These are phyloP conservation scores for Drosophila pseudoananassae DNA, from an alignment of 1,140 invertebrate genomes.

Conservation along the genomic window DNA sequence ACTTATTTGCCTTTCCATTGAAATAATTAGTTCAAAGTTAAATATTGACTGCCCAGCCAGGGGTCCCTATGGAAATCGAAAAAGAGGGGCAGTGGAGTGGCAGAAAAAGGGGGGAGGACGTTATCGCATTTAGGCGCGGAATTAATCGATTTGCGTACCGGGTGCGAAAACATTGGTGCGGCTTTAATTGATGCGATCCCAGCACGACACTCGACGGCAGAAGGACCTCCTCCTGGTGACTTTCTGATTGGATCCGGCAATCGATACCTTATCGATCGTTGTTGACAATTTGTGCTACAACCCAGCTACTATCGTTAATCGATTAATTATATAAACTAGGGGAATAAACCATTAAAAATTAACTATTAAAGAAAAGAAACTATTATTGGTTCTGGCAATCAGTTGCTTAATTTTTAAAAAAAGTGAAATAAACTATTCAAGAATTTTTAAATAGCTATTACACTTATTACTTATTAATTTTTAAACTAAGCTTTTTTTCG, in stretches of 20 bases:
- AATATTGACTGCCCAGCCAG: constrained; percentile 67
- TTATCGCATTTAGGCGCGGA: constrained; percentile 78
- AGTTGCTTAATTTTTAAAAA: no score
- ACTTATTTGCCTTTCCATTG: constrained; percentile 83
- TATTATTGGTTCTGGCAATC: not conserved
- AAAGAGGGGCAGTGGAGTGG: not conserved
- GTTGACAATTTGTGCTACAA: constrained; percentile 57
- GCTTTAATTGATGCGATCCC: constrained; percentile 75
- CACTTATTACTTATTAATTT: not conserved
- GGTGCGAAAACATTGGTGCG: constrained; percentile 84
- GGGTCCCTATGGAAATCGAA: constrained; percentile 4
- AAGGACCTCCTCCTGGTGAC: not conserved
- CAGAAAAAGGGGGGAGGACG: not conserved
- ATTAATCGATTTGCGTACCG: constrained; percentile 82
- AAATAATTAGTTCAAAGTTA: constrained; percentile 84
- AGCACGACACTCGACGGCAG: constrained; percentile 55
- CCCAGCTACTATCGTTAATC: constrained; percentile 24
- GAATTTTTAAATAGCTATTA: no score
- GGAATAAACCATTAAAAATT: not conserved
- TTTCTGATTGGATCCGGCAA: constrained; percentile 8
- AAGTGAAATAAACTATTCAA: no score
- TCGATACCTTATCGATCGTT: constrained; percentile 56
- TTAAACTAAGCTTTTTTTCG: no score
- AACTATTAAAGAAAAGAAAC: not conserved
- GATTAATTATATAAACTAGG: constrained; percentile 2